A percentile compares a stretch with the other conserved stretches of the same genome.
These are phyloP conservation scores for cattle (Bos taurus) DNA, from an alignment of 2,113 vertebrate genomes.

Conservation along the genomic window ARS-UCD2.0 NC_037328.1:37716001-37716500, in stretches of 20 bases:
- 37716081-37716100: neutral
- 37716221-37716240: neutral
- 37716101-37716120: neutral
- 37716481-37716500: neutral
- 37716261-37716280: neutral
- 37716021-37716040: neutral
- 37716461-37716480: neutral
- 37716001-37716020: neutral
- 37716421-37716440: neutral
- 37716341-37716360: neutral
- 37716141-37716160: neutral
- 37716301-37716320: neutral
- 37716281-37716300: neutral
- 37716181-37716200: neutral
- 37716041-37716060: neutral
- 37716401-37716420: neutral
- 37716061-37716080: neutral
- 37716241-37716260: neutral
- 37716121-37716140: neutral
- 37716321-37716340: neutral
- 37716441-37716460: neutral
- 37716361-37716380: neutral
- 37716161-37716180: neutral
- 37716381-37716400: accelerated
- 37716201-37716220: neutral